Evolutionary conservation across 2,888 invertebrate species (phyloP).

Genomic region (Beris chalybata): DNA sequence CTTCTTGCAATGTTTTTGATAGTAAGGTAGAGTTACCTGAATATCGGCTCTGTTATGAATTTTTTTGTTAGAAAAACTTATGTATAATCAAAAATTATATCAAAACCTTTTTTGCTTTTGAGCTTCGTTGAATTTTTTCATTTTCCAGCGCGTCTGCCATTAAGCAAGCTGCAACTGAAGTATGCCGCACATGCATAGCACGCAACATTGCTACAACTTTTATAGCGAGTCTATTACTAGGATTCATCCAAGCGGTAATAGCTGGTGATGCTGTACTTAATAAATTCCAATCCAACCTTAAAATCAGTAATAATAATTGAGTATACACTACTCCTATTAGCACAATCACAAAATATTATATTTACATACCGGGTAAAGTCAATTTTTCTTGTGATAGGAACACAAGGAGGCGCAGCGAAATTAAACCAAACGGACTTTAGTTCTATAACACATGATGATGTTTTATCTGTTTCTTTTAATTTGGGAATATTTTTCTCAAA

Average conservation of each 20-base stretch:
- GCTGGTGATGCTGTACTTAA: conserved; percentile 94
- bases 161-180: conserved; percentile 87
- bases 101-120: conserved; percentile 53
- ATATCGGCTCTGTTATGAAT: conserved; percentile 75
- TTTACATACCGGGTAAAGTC: conserved; percentile 78
- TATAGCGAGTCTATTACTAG: conserved; percentile 86
- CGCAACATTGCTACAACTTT: conserved; percentile 79
- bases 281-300: conserved; percentile 89
- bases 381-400: conserved; percentile 91
- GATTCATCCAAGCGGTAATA: conserved; percentile 98
- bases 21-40: conserved; percentile 79
- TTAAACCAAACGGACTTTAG: conserved; percentile 94
- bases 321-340: too few species aligned
- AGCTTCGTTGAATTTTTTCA: conserved; percentile 66
- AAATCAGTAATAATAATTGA: too few species aligned
- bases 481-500: conserved; percentile 58
- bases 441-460: conserved; percentile 85
- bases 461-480: conserved; percentile 68
- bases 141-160: conserved; percentile 94
- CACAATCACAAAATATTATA: background rate
- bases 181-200: conserved; percentile 75
- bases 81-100: background rate
- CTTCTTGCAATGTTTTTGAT: conserved; percentile 88
- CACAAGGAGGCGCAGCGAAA: conserved; percentile 94
- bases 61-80: too few species aligned